Base-by-base conservation (phyloP, 2,888 invertebrate genomes). In the Sphinx pinastri region DNA sequence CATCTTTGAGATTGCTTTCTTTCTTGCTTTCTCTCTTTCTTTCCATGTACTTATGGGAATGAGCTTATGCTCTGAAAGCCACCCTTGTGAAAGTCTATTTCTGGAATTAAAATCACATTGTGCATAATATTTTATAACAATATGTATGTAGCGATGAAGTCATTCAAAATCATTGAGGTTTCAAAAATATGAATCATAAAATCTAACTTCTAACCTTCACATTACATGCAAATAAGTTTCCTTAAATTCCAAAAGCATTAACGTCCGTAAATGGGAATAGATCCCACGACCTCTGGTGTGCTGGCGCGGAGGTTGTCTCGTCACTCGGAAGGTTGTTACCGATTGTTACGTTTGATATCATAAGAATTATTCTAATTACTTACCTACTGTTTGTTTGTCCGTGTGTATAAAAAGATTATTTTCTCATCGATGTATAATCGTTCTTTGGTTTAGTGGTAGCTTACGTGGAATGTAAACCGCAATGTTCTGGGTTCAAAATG, bases 181-280 rank as follows among this genome's bases (percentile, higher is more conserved):
- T 55, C 19, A 11, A 55, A 11, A 55, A 55, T 19, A 55, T 55
- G 0, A 55, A 6, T 19, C 19, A 19, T 55, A 55, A 55, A 55
- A 55, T 19, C 2, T 55, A 55, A 55, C 55, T 4, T 19, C 0
- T 19, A 19, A 55, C 55, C 55, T 47, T 45, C 16, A 47, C 16
- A 16, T 16, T 11, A 16, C 60, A 45, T 60, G 45, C 47, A 60
- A 47, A 19, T 19, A 19, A 63, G 47, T 63, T 49, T 63, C 49
- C 63, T 47, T 47, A 60, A 16, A 49, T 49, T 63, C 49, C 13
- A 19, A 5, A 63, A 19, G 13, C 19, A 47, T 59, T 63, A 12
- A 63, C 19, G 12, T 63, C 63, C 63, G 19, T 63, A 63, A 2
- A 63, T 63, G 49, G 63, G 25, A 63, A 63, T 47, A 25, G 63